Base-by-base conservation (phyloP, 2,797 vertebrate species). In the Mormyrus hasselquistii region DNA sequence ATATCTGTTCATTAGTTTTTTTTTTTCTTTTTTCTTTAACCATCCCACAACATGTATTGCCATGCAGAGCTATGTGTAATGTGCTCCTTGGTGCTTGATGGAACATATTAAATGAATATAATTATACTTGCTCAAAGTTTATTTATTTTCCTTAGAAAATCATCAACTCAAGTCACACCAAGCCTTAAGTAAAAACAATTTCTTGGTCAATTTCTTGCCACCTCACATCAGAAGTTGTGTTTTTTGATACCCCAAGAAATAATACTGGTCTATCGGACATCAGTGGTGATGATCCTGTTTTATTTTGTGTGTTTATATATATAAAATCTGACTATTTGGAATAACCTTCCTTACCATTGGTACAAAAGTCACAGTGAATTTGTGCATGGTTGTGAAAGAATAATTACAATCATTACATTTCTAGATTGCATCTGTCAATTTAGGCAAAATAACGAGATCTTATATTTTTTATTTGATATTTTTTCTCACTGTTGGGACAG, bases 21-120 rank as follows among this genome's bases (percentile, higher is more conserved):
- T 59, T 83, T 6, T 73, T 7, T 47, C 4, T 5, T 5, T 25
- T 49, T 19, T 9, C n/a, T 38, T 41, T 86, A 86, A 41, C 12
- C 2, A 41, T 57, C 4, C 52, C n/a, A 38, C 50, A 29, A 41
- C 47, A 86, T 41, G 85, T 57, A 86, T 29, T 55, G 12, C 14
- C 22, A 41, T 53, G 14, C 10, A 55, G 29, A 86, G 25, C 85
- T 25, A 5, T 25, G 22, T 29, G 22, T 50, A 85, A 49, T 85
- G n/a, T 85, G 22, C 5, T 47, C 6, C 16, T 22, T 82, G 76
- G 76, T 22, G 76, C 41, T 47, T 22, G 38, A 10, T 47, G 76
- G 76, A 53, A 85, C 50, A 25, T 85, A 85, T 85, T 85, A 85
- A 85, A 85, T 85, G 50, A 52, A 53, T 85, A 53, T 29, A 25